A percentile compares a stretch with the other conserved stretches of the same genome.
phyloP scores from a whole-genome alignment of 2,113 vertebrate species.

The Nycticebus coucang region DNA sequence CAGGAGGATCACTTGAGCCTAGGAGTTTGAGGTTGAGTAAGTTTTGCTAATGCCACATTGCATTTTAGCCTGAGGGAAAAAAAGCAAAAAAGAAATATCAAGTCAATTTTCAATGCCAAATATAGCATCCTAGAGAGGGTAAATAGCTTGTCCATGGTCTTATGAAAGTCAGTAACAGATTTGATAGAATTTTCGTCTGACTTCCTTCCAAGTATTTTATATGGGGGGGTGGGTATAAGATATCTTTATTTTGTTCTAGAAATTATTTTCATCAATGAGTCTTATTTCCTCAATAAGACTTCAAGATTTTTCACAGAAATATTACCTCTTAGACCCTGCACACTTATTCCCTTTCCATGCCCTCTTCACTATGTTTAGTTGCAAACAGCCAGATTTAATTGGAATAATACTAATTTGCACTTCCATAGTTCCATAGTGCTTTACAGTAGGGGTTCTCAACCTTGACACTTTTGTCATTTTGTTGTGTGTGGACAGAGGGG shows the following conservation, averaged over 20 bases:
- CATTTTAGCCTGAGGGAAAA: too few species aligned
- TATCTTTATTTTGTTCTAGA: background rate
- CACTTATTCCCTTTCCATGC: background rate
- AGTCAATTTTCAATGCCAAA: background rate
- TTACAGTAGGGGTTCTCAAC: background rate
- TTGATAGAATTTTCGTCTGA: background rate
- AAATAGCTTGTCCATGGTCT: background rate
- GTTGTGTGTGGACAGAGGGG: rapidly evolving
- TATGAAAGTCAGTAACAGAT: background rate
- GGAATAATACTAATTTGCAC: background rate
- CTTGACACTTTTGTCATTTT: background rate
- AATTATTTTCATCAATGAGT: background rate
- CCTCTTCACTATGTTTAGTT: background rate
- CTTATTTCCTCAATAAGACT: background rate
- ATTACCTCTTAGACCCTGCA: background rate
- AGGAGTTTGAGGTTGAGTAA: too few species aligned
- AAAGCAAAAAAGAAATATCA: too few species aligned
- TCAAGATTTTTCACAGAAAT: background rate
- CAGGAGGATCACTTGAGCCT: too few species aligned
- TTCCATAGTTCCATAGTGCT: background rate
- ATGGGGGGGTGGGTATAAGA: background rate
- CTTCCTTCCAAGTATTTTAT: background rate
- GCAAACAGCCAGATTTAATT: background rate
- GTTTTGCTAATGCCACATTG: too few species aligned
- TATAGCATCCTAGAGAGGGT: background rate